phyloP scores from a whole-genome alignment of 2,797 vertebrate genomes.

The Enteromius trimaculatus region DNA sequence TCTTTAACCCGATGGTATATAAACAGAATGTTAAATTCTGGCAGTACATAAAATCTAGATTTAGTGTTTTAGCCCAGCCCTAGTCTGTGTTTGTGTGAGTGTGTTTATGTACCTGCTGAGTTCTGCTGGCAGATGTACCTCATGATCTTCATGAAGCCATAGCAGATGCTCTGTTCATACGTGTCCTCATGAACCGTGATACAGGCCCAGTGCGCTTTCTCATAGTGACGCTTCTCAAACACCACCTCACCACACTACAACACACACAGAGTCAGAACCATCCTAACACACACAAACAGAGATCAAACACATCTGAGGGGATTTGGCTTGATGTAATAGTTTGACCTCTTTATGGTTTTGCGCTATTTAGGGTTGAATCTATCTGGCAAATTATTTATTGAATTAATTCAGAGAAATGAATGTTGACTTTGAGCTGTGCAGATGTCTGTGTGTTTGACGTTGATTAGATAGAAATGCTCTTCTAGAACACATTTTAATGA shows the following conservation, averaged over 20 bases:
- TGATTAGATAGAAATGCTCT: background rate
- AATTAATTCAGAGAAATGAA: background rate
- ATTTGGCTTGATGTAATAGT: too few relatives aligned
- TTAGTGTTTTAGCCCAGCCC: too few relatives aligned
- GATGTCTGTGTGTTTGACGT: too few relatives aligned
- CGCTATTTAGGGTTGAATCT: background rate
- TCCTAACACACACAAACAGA: background rate
- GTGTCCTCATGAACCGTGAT: constrained; percentile 82
- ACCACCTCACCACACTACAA: constrained; percentile 82
- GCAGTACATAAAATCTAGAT: too few relatives aligned
- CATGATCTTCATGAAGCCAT: constrained; percentile 93
- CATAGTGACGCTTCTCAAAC: constrained; percentile 86
- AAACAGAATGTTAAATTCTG: too few relatives aligned
- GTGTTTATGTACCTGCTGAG: constrained; percentile 74
- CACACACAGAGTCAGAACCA: constrained; percentile 27
- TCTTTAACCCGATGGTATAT: too few relatives aligned
- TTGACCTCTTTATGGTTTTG: too few relatives aligned
- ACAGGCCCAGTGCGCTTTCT: constrained; percentile 89
- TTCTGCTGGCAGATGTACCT: constrained; percentile 92
- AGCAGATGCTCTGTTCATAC: constrained; percentile 91
- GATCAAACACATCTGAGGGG: too few relatives aligned
- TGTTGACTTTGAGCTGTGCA: background rate
- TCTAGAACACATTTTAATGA: background rate
- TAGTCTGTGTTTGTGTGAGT: background rate
- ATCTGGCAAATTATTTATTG: background rate